These are phyloP conservation scores for Dinomys branickii DNA, from an alignment of 2,113 vertebrate genomes.

Conservation along the genomic window DNA sequence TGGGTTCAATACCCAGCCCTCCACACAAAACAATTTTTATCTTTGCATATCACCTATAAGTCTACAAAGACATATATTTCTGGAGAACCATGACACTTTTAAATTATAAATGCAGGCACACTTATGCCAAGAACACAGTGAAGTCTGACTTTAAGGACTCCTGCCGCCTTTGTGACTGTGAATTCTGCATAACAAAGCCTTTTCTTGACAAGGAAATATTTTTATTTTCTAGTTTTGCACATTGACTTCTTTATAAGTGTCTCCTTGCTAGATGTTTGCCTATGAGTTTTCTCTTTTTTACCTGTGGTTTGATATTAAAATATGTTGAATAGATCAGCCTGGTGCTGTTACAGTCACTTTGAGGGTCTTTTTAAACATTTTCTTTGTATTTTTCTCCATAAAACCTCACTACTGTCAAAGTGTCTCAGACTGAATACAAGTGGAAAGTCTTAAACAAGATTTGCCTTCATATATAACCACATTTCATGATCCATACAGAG, in stretches of 20 bases:
- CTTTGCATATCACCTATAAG: background rate
- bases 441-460: conserved; percentile 14
- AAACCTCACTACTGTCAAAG: background rate
- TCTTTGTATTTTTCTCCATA: conserved; percentile 20
- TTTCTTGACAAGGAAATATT: conserved; percentile 44
- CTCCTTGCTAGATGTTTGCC: conserved; percentile 61
- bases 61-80: background rate
- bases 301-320: conserved; percentile 65
- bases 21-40: background rate
- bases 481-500: background rate
- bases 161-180: background rate
- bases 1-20: background rate
- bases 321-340: background rate
- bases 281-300: conserved; percentile 47
- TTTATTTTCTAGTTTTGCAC: conserved; percentile 22
- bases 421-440: background rate
- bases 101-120: background rate
- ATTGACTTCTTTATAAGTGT: conserved; percentile 36
- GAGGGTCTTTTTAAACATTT: background rate
- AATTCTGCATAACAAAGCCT: background rate
- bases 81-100: background rate
- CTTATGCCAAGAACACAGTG: background rate
- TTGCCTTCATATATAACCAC: background rate
- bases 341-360: conserved; percentile 50
- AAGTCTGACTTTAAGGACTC: background rate